Evolutionary conservation across 2,888 invertebrate genomes (phyloP), one percentile per base, ranked within the genome.

Genomic region (Alcis repandata): DNA sequence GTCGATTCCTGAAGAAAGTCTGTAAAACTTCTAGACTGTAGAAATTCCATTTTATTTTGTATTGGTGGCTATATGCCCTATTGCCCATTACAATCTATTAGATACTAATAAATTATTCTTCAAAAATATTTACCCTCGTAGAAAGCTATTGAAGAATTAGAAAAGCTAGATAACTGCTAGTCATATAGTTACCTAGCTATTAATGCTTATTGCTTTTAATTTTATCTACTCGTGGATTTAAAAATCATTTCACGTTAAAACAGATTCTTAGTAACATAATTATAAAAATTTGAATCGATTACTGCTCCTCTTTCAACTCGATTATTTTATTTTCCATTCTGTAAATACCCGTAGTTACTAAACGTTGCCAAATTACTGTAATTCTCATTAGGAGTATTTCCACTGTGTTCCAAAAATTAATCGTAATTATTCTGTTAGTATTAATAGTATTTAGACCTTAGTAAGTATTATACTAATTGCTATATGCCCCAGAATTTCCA

Each of bases 401-500:
- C 62, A 65, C 64, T 71, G 73, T 73, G 71, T 73, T 74, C 72
- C 51, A 22, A 69, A 70, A 69, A 48, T 59, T 67, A 69, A 67
- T 66, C 56, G 59, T 72, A 64, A 51, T 36, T 72, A 72, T 54
- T 67, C 63, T 75, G 58, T 64, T 77, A 76, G 76, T 67, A 66
- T 73, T 78, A 76, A 77, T 62, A 61, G 53, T 64, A 68, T 62
- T 63, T 67, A 70, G 70, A 69, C 60, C 59, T 68, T 65, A 66
- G 65, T 79, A 59, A 82, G 76, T 88, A 89, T 86, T 83, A 77
- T 88, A 73, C 70, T 73, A 88, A 87, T 79, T 86, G 91, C 92
- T 91, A 91, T 72, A 90, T 87, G 93, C 94, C 94, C 93, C 94
- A 94, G 94, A 92, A 90, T 92, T 93, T 94, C 93, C 94, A 94